A percentile compares a stretch with the other conserved stretches of the same genome.
These are phyloP conservation scores for Thalassoma bifasciatum DNA, from an alignment of 2,113 vertebrate species.

Conservation along the genomic window DNA sequence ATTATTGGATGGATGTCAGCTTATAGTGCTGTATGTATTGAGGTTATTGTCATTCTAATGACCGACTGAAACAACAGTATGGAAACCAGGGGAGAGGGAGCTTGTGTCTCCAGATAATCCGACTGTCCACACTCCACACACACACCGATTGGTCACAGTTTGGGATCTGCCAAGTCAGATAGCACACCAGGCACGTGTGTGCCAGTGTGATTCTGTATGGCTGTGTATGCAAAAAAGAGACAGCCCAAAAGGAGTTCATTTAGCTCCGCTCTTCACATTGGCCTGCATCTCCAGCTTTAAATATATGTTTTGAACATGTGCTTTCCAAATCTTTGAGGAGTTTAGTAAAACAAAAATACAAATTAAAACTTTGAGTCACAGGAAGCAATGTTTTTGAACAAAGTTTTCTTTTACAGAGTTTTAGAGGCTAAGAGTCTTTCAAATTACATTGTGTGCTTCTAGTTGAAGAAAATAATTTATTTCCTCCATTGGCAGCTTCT, in stretches of 20 bases:
- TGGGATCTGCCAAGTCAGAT: constrained; percentile 78
- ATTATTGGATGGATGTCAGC: constrained; percentile 76
- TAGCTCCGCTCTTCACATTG: no score
- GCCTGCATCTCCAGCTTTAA: no score
- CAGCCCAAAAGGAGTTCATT: no score
- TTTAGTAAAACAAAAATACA: not conserved
- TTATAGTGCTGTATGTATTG: constrained; percentile 68
- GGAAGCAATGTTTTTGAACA: no score
- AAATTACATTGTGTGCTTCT: no score
- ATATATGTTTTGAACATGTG: not conserved
- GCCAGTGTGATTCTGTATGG: constrained; percentile 3
- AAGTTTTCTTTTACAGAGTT: no score
- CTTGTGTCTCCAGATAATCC: constrained; percentile 76
- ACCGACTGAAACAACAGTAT: constrained; percentile 74
- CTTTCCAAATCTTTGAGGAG: constrained; percentile 2
- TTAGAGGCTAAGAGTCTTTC: no score
- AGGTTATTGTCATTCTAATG: constrained; percentile 82
- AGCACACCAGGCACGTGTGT: constrained; percentile 50
- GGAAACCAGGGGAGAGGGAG: constrained; percentile 58
- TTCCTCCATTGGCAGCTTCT: no score
- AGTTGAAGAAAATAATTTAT: no score
- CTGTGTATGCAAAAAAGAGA: constrained; percentile 22
- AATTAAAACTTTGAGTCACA: no score
- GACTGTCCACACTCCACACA: constrained; percentile 62
- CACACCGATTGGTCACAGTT: constrained; percentile 77